Evolutionary conservation across 2,888 invertebrate genomes (phyloP), one percentile per base, ranked within the genome.

Genomic region (Sphaerophoria rueppellii): DNA sequence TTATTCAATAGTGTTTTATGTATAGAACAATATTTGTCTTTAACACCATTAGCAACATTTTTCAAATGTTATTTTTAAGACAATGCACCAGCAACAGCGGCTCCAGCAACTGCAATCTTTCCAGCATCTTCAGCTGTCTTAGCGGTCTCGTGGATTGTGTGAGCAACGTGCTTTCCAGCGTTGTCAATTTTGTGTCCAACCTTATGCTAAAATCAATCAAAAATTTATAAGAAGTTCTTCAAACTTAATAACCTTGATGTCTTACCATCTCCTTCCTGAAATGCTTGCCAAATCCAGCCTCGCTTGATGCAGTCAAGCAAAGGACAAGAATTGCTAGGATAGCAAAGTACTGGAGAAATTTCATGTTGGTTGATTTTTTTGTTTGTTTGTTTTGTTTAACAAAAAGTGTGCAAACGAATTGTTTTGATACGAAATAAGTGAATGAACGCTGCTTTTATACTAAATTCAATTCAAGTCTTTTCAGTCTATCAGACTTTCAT

Each of bases 221-320:
- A 7, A 12, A 40, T n/a, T 16, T n/a, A 35, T 9, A 4, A 11
- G 6, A 16, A 12, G 3, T 4, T 32, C 4, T 16, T 35, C 3
- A 35, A 5, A 3, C n/a, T n/a, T n/a, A n/a, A n/a, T n/a, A n/a
- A n/a, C 32, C 16, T 37, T 12, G n/a, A 40, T 0, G 14, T 48
- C 69, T 82, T 52, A 82, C 82, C 24, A 73, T 14, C 12, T 77
- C 73, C 37, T 82, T 72, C 9, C 32, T 58, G 58, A 81, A 77
- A 46, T 74, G 69, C 35, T 78, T 78, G 6, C 67, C 69, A 63
- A 82, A 77, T 12, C 77, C 77, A n/a, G 82, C 82, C 9, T 82
- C 77, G 50, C 61, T 77, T n/a, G 67, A 52, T 61, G 77, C 77
- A 4, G 82, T 69, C 63, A 82, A 50, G 24, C 61, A 82, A 9